Percentiles rank a stretch among this genome's conserved stretches.
Conservation (phyloP, 1,140 invertebrate genomes). For the Drosophila gunungcola region DNA sequence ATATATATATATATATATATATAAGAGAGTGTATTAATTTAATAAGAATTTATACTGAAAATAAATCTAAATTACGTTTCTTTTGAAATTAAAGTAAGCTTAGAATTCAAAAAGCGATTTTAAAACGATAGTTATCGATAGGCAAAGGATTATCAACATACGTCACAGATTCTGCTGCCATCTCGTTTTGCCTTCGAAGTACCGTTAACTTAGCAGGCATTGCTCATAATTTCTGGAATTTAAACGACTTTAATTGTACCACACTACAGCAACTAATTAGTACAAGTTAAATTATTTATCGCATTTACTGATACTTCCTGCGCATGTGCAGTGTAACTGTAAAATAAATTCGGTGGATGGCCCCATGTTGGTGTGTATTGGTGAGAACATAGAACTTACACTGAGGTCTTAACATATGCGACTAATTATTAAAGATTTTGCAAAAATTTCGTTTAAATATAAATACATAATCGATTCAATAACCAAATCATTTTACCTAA, state of each 20-base stretch:
- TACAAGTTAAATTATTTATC: slow-evolving; percentile 33
- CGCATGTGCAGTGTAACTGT: slow-evolving; percentile 58
- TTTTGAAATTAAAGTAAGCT: not conserved
- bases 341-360: slow-evolving; percentile 28
- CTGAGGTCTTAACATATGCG: not conserved
- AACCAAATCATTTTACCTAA: not conserved
- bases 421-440: no score
- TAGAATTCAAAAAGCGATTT: slow-evolving; percentile 13
- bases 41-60: not conserved
- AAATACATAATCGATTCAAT: not conserved
- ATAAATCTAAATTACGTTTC: not conserved
- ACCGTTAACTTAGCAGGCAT: slow-evolving; percentile 9
- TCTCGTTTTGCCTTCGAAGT: not conserved
- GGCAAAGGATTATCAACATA: not conserved
- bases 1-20: no score
- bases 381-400: slow-evolving; percentile 51
- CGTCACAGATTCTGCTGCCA: not conserved
- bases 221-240: not conserved
- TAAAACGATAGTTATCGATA: slow-evolving; percentile 20
- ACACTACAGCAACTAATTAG: not conserved
- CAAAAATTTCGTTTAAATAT: no score
- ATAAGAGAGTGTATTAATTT: not conserved
- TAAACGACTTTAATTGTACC: slow-evolving; percentile 12
- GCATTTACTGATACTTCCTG: slow-evolving; percentile 49
- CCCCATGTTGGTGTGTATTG: slow-evolving; percentile 12